Evolutionary conservation across 2,113 vertebrate genomes (phyloP), one percentile per base, ranked within the genome.

Genomic region (Dryoscopus gambensis): DNA sequence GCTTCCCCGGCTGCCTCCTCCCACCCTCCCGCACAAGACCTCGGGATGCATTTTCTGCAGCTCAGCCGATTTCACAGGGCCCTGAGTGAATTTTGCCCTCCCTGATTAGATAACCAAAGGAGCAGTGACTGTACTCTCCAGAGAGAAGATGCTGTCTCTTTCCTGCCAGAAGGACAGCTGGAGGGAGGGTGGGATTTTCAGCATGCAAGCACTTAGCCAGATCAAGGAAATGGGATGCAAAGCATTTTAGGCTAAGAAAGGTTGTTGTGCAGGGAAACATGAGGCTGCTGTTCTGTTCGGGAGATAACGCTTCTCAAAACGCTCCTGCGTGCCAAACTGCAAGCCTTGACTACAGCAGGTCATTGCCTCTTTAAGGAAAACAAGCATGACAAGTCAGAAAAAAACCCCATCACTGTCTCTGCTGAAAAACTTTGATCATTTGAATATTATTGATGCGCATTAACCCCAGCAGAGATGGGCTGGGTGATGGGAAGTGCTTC

Each of bases 221-320:
- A 96, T 93, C 96, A 95, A 94, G 96, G 92, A 94, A 93, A 96
- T 84, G 94, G 96, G 95, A 96, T 96, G 96, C 96, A 96, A 94
- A 96, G 96, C 96, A 87, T 94, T 96, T 95, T 87, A 92, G 93
- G 96, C 96, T 93, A 74, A 57, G 96, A 53, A 96, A 97, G 95
- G 95, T 95, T 94, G 93, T 87, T 95, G 95, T 93, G 90, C 95
- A 90, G 68, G 95, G 92, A 97, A 93, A 97, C 96, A 91, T 59
- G 95, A 96, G 93, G 95, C 96, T 93, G 95, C 84, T 91, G 81
- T 94, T 97, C 90, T 94, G 96, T 62, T 75, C 20, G 55, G 95
- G 90, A 85, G 87, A 60, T 80, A 91, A 80, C 76, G 68, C 92
- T 63, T 92, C 77, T n/a, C 85, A 74, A 60, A 96, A 95, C 1